Evolutionary conservation across 2,888 invertebrate genomes (phyloP).

Genomic region (Parnassius apollo): DNA sequence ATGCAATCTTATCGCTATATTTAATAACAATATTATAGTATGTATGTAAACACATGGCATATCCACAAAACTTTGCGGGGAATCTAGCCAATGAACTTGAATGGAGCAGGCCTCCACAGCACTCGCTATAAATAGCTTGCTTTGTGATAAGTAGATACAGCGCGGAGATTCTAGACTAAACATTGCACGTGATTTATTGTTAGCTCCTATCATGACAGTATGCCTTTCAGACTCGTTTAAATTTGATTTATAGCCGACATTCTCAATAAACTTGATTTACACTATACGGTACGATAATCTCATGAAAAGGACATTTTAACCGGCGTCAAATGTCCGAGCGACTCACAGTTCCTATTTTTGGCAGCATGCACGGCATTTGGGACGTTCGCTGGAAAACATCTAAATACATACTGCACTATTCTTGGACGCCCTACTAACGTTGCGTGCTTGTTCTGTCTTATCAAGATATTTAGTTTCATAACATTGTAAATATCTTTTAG

Average conservation of each 20-base stretch:
- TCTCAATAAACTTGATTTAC: no score
- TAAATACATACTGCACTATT: conserved; percentile 64
- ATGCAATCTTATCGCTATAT: conserved; percentile 10
- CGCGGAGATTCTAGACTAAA: conserved; percentile 28
- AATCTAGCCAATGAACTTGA: conserved; percentile 70
- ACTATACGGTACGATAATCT: neutral
- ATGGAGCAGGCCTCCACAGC: conserved; percentile 64
- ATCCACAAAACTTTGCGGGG: conserved; percentile 55
- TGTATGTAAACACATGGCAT: conserved; percentile 26
- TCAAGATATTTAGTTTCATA: conserved; percentile 34
- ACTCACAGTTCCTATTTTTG: conserved; percentile 66
- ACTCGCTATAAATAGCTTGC: conserved; percentile 53
- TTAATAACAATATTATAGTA: conserved; percentile 7
- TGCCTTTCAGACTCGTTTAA: conserved; percentile 8
- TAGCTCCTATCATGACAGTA: conserved; percentile 11
- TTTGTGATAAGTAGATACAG: conserved; percentile 30
- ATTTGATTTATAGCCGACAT: conserved; percentile 6
- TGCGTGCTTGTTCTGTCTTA: conserved; percentile 48
- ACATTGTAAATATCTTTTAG: neutral
- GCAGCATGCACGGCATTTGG: conserved; percentile 64
- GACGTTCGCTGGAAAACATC: conserved; percentile 72
- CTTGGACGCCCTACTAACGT: conserved; percentile 69
- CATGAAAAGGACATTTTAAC: conserved; percentile 21
- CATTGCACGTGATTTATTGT: conserved; percentile 26
- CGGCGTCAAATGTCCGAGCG: conserved; percentile 57